A percentile compares a stretch with the other conserved stretches of the same genome.
These are phyloP conservation scores for Rhodinocichla rosea DNA, from an alignment of 2,113 vertebrate genomes.

Conservation along the genomic window DNA sequence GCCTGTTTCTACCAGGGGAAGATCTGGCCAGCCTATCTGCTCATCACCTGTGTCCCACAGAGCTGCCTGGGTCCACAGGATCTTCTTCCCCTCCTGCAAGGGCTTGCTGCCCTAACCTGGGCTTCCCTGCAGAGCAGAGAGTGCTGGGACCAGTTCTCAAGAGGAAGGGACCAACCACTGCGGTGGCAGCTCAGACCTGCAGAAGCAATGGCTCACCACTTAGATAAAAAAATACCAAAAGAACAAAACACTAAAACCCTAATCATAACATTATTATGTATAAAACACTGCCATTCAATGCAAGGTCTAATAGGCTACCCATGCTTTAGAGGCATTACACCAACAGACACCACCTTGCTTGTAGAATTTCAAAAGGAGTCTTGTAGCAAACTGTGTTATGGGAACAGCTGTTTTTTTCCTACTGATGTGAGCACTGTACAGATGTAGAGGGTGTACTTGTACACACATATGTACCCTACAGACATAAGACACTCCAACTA, in stretches of 20 bases:
- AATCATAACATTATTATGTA: not conserved
- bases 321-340: not conserved
- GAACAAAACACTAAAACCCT: not conserved
- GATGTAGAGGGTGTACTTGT: not conserved
- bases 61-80: not conserved
- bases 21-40: not conserved
- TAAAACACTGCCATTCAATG: not conserved
- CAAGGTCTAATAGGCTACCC: not conserved
- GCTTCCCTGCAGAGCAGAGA: not conserved
- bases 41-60: not conserved
- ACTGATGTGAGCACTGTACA: not conserved
- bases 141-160: not conserved
- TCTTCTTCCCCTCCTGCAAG: not conserved
- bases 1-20: not conserved
- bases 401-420: not conserved
- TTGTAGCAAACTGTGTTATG: not conserved
- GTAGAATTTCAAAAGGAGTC: not conserved
- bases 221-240: not conserved
- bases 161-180: not conserved
- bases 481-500: not conserved
- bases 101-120: not conserved
- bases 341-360: not conserved
- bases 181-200: not conserved
- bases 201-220: not conserved
- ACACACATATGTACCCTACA: rapidly evolving